Conservation (phyloP, 2,113 vertebrate genomes). For the Lycocorax pyrrhopterus region DNA sequence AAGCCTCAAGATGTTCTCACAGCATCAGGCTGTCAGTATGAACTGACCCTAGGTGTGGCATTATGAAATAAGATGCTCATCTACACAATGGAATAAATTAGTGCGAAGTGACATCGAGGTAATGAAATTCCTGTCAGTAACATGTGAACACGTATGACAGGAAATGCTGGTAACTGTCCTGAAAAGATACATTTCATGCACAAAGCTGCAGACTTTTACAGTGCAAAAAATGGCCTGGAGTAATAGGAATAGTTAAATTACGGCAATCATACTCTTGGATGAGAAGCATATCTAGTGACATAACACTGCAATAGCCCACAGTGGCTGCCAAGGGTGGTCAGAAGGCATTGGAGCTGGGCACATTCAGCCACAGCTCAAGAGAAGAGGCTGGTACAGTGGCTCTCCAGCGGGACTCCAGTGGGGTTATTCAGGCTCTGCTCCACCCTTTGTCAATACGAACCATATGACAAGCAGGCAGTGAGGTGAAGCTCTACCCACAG, state of each 20-base stretch:
- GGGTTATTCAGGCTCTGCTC: not conserved
- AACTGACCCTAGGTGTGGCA: not conserved
- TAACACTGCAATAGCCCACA: rapidly evolving
- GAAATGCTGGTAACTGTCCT: not conserved
- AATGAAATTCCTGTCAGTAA: not conserved
- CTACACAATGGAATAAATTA: not conserved
- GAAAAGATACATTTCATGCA: not conserved
- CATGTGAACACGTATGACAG: not conserved
- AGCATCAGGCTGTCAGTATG: not conserved
- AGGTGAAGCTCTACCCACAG: not conserved
- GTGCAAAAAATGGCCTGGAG: not conserved
- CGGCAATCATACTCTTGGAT: not conserved
- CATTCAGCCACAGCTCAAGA: not conserved
- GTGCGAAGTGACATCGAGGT: not conserved
- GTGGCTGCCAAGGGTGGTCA: not conserved
- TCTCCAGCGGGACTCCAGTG: not conserved
- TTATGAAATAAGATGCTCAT: not conserved
- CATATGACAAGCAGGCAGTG: not conserved
- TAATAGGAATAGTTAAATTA: not conserved
- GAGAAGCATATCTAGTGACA: not conserved
- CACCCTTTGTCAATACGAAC: not conserved
- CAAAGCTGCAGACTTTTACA: not conserved
- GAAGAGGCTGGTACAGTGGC: not conserved
- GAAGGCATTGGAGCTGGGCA: rapidly evolving
- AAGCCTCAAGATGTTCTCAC: not conserved